Conservation (phyloP, 1,140 invertebrate species). For the Campoletis sonorensis region DNA sequence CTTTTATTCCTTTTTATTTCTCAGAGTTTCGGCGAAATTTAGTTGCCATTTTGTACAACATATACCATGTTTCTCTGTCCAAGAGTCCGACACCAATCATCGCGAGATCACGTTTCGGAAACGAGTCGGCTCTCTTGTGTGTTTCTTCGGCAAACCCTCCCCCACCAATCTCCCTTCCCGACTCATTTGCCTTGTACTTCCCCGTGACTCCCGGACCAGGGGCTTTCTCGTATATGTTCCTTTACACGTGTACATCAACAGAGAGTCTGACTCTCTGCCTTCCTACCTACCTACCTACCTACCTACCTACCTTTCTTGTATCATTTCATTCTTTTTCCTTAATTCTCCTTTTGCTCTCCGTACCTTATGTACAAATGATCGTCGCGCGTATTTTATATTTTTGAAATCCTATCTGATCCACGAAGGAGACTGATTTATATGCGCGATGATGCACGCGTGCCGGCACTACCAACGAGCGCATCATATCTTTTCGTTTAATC, state of each 20-base stretch:
- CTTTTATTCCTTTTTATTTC: neutral
- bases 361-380: slow-evolving; percentile 60
- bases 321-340: slow-evolving; percentile 48
- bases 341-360: slow-evolving; percentile 26
- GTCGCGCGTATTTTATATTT: slow-evolving; percentile 74
- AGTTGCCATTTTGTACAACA: slow-evolving; percentile 3
- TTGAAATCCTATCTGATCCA: slow-evolving; percentile 75
- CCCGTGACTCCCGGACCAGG: slow-evolving; percentile 27
- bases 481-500: slow-evolving; percentile 74
- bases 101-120: slow-evolving; percentile 48
- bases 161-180: neutral
- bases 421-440: slow-evolving; percentile 73
- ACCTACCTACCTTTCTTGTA: slow-evolving; percentile 28
- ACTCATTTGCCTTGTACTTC: neutral
- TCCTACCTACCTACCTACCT: no score
- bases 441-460: slow-evolving; percentile 76
- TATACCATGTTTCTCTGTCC: slow-evolving; percentile 41
- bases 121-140: slow-evolving; percentile 43
- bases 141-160: slow-evolving; percentile 21
- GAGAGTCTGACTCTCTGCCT: no score
- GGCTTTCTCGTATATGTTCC: slow-evolving; percentile 42
- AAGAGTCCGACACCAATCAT: slow-evolving; percentile 50
- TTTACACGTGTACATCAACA: slow-evolving; percentile 43
- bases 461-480: slow-evolving; percentile 73
- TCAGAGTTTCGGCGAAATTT: slow-evolving; percentile 45